Conservation (phyloP, 2,888 invertebrate species). For the Ectobius pallidus region DNA sequence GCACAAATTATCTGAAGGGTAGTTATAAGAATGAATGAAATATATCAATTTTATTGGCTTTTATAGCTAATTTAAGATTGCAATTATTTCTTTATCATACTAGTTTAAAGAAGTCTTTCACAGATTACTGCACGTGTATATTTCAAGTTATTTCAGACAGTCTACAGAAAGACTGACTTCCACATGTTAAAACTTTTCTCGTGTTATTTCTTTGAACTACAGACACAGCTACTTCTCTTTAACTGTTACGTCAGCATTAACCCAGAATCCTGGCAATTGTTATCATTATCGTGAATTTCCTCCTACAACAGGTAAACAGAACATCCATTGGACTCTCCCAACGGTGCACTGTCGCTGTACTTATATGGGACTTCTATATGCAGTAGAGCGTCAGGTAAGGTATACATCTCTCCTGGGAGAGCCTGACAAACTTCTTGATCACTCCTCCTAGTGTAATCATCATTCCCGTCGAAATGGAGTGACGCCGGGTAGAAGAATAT, state of each 20-base stretch:
- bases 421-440: constrained; percentile 38
- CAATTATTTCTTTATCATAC: too few species aligned
- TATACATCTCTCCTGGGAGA: constrained; percentile 30
- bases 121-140: too few species aligned
- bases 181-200: too few species aligned
- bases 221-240: too few species aligned
- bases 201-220: too few species aligned
- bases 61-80: too few species aligned
- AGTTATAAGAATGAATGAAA: too few species aligned
- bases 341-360: background rate
- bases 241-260: constrained; percentile 10
- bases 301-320: constrained; percentile 17
- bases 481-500: constrained; percentile 29
- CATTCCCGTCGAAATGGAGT: constrained; percentile 36
- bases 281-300: constrained; percentile 7
- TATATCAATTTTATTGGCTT: too few species aligned
- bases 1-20: too few species aligned
- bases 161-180: too few species aligned
- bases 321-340: background rate
- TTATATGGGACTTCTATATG: background rate
- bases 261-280: constrained; percentile 31
- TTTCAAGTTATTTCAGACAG: too few species aligned
- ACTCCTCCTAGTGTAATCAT: constrained; percentile 39
- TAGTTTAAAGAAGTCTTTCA: too few species aligned
- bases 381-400: background rate